These are phyloP conservation scores for Molorchus minor DNA, from an alignment of 2,888 invertebrate species.

Conservation along the genomic window DNA sequence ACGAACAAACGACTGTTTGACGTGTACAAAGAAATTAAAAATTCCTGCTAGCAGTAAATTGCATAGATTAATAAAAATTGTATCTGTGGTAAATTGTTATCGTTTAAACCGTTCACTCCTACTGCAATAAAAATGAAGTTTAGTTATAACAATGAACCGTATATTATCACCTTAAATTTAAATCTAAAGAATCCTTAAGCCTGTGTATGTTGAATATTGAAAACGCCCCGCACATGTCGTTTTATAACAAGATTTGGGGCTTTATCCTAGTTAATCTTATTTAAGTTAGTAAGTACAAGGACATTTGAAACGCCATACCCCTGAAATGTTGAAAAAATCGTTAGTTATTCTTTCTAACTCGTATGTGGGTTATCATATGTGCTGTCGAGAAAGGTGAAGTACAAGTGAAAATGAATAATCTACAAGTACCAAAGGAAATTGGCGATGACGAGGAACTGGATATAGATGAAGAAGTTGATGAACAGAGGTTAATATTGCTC, in stretches of 20 bases:
- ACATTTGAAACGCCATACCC: constrained; percentile 10
- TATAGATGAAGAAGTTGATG: constrained; percentile 10
- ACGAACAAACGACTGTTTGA: no score
- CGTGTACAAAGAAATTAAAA: no score
- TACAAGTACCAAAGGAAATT: constrained; percentile 8
- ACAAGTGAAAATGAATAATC: neutral
- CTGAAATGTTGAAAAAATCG: constrained; percentile 5
- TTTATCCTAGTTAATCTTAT: constrained; percentile 40
- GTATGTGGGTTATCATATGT: neutral
- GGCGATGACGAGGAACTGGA: neutral
- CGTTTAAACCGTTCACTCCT: no score
- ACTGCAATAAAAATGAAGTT: no score
- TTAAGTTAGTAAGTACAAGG: constrained; percentile 39
- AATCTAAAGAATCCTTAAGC: no score
- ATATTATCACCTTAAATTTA: no score
- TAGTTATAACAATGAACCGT: no score
- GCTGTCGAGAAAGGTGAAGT: neutral
- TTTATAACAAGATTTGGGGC: constrained; percentile 40
- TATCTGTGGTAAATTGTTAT: no score
- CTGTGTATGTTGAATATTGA: no score
- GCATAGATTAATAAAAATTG: no score
- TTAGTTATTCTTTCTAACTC: constrained; percentile 8
- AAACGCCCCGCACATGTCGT: constrained; percentile 18
- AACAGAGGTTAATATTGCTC: neutral
- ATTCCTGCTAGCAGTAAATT: no score